These are phyloP conservation scores for Anas bahamensis DNA, from an alignment of 2,797 vertebrate genomes.

Conservation along the genomic window DNA sequence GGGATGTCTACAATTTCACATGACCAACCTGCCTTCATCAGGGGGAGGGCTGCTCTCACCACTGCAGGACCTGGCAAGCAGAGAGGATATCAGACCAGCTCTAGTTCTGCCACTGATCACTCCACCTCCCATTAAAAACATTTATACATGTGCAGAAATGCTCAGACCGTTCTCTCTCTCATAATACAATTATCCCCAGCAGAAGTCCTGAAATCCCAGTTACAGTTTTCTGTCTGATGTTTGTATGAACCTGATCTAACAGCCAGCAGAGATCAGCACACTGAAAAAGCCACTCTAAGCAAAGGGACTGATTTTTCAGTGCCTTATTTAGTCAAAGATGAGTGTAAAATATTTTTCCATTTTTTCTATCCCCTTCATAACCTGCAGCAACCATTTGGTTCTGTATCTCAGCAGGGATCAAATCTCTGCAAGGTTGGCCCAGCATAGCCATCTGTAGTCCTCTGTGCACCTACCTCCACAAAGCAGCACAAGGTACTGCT, in stretches of 20 bases:
- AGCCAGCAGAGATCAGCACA: background rate
- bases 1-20: background rate
- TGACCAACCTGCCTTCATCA: accelerated
- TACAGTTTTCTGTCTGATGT: background rate
- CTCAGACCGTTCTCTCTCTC: background rate
- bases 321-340: background rate
- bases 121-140: background rate
- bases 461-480: background rate
- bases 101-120: background rate
- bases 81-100: background rate
- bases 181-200: background rate
- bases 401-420: background rate
- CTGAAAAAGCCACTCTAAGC: background rate
- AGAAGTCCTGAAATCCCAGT: background rate
- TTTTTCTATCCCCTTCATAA: background rate
- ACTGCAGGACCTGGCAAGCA: background rate
- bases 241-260: background rate
- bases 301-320: background rate
- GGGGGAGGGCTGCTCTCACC: background rate
- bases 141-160: background rate
- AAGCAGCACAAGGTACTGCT: background rate
- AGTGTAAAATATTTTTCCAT: accelerated
- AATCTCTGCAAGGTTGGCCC: background rate
- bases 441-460: background rate
- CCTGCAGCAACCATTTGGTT: background rate